Percentiles rank a stretch among this genome's conserved stretches.
Evolutionary conservation across 92 coral and sea anemone genomes (phyloP).

Genomic region (Epizoanthus rinbou): DNA sequence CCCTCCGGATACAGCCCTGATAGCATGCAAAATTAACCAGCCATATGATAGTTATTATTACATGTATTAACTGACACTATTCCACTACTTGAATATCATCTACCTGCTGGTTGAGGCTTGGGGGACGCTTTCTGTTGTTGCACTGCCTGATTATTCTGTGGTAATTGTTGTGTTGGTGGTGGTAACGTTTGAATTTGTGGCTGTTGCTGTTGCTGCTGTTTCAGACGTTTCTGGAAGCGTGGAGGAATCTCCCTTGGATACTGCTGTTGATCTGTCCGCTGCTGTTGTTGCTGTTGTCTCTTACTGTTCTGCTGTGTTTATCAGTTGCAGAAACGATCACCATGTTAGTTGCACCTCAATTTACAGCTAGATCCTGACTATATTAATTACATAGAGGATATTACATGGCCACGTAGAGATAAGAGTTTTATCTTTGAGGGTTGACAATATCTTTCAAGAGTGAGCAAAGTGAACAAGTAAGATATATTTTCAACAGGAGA

Average conservation of each 20-base stretch:
- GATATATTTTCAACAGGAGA: too few relatives aligned
- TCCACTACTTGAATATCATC: neutral
- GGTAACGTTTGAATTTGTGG: conserved; percentile 61
- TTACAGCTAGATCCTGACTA: neutral
- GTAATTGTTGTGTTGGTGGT: conserved; percentile 52
- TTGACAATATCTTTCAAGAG: too few relatives aligned
- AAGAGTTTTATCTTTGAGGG: too few relatives aligned
- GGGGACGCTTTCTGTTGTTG: conserved; percentile 62
- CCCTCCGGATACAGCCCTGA: too few relatives aligned
- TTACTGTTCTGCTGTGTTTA: conserved; percentile 50
- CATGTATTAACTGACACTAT: neutral
- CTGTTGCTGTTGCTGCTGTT: conserved; percentile 81
- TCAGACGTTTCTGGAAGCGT: conserved; percentile 87
- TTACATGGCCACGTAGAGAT: too few relatives aligned
- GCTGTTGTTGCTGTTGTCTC: conserved; percentile 80
- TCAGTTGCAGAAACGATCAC: neutral
- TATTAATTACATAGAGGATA: too few relatives aligned
- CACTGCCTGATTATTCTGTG: conserved; percentile 58
- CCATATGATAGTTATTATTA: too few relatives aligned
- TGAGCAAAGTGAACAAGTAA: too few relatives aligned
- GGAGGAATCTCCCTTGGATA: conserved; percentile 98
- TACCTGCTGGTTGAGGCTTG: conserved; percentile 82
- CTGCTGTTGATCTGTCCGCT: conserved; percentile 94
- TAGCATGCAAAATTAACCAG: too few relatives aligned
- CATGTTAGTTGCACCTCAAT: neutral